phyloP scores from a whole-genome alignment of 2,797 vertebrate genomes.

The Arnoldichthys spilopterus region DNA sequence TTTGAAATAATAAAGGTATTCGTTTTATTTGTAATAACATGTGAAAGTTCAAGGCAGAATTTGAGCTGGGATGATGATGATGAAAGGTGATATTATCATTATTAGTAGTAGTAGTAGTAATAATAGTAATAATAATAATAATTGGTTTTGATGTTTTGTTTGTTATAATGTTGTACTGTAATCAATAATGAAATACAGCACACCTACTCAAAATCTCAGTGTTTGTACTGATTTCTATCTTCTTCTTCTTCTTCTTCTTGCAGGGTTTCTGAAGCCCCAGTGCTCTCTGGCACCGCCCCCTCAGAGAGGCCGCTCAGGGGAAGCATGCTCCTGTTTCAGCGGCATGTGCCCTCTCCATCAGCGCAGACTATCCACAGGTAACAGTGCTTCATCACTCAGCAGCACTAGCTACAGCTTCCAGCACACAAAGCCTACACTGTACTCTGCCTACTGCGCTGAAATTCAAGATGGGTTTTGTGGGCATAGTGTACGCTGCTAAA shows the following conservation, averaged over 20 bases:
- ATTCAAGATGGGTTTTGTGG: background rate
- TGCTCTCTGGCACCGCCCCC: constrained; percentile 81
- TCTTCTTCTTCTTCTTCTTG: constrained; percentile 12
- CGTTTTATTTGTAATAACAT: no score
- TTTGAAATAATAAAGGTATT: no score
- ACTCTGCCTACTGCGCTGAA: background rate
- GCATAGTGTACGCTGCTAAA: background rate
- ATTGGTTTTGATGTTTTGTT: no score
- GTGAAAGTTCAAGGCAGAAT: no score
- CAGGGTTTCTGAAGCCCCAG: constrained; percentile 86
- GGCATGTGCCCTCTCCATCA: constrained; percentile 82
- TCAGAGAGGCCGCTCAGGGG: constrained; percentile 77
- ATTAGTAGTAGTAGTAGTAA: no score
- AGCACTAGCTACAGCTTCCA: background rate
- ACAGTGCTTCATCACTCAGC: constrained; percentile 36
- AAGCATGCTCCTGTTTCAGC: constrained; percentile 81
- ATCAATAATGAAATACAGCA: no score
- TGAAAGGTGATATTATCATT: no score
- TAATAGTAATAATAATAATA: no score
- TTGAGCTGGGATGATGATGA: no score
- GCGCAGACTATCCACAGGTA: constrained; percentile 82
- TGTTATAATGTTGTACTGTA: no score
- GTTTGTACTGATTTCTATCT: background rate
- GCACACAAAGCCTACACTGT: constrained; percentile 35
- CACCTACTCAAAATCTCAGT: no score